These are phyloP conservation scores for Noctua pronuba DNA, from an alignment of 2,888 invertebrate species.

Conservation along the genomic window DNA sequence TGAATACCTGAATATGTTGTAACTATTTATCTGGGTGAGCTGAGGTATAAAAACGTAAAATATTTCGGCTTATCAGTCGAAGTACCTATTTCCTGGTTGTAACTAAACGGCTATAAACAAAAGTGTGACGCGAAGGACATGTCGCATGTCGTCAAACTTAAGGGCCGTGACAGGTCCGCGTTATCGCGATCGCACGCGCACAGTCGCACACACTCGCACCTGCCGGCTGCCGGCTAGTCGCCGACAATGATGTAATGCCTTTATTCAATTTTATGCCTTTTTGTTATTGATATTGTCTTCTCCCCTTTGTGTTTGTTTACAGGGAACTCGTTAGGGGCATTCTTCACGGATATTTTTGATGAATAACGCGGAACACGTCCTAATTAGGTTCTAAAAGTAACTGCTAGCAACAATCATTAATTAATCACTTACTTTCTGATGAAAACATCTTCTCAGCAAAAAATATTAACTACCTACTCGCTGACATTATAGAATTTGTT, in stretches of 20 bases:
- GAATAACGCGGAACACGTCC: constrained; percentile 29
- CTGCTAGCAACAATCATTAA: constrained; percentile 2
- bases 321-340: constrained; percentile 44
- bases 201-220: constrained; percentile 71
- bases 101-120: constrained; percentile 73
- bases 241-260: constrained; percentile 54
- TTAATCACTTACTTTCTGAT: constrained; percentile 4
- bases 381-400: constrained; percentile 34
- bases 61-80: constrained; percentile 58
- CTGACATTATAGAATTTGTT: not conserved
- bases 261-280: constrained; percentile 60
- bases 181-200: constrained; percentile 71
- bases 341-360: constrained; percentile 14
- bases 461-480: not conserved
- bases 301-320: constrained; percentile 43
- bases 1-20: not conserved
- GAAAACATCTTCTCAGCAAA: constrained; percentile 1
- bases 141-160: constrained; percentile 72
- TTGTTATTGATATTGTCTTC: constrained; percentile 55
- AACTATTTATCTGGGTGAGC: constrained; percentile 7
- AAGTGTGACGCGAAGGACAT: constrained; percentile 77
- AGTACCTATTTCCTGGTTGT: constrained; percentile 65
- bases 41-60: constrained; percentile 32
- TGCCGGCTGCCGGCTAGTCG: constrained; percentile 70
- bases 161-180: constrained; percentile 68